Evolutionary conservation across 2,797 vertebrate genomes (phyloP).

Genomic region (Synaphobranchus kaupii): DNA sequence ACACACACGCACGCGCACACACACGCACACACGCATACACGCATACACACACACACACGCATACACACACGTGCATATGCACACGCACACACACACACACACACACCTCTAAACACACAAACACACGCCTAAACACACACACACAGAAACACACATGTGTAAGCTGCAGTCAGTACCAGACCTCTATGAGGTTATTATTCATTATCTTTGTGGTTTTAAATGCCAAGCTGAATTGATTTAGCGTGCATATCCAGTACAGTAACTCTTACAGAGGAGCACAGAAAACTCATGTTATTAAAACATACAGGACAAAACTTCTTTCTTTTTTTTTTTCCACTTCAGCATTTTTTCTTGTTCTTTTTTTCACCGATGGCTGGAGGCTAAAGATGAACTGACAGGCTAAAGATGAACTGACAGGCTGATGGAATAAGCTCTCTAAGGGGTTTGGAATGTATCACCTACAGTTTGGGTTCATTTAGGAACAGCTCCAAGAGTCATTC

Average conservation of each 20-base stretch:
- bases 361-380: neutral
- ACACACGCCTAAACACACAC: too few species aligned
- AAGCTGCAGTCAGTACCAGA: neutral
- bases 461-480: neutral
- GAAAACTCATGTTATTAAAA: neutral
- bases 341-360: neutral
- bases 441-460: neutral
- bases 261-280: too few species aligned
- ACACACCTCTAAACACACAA: too few species aligned
- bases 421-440: neutral
- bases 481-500: neutral
- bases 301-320: neutral
- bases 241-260: neutral
- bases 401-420: neutral
- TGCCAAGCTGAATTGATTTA: neutral
- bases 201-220: neutral
- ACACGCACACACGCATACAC: neutral
- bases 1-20: neutral
- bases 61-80: too few species aligned
- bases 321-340: neutral
- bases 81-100: too few species aligned
- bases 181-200: neutral
- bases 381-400: neutral
- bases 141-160: neutral
- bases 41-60: too few species aligned